phyloP scores from a whole-genome alignment of 92 coral and sea anemone genomes.

The Epizoanthus ramosus region DNA sequence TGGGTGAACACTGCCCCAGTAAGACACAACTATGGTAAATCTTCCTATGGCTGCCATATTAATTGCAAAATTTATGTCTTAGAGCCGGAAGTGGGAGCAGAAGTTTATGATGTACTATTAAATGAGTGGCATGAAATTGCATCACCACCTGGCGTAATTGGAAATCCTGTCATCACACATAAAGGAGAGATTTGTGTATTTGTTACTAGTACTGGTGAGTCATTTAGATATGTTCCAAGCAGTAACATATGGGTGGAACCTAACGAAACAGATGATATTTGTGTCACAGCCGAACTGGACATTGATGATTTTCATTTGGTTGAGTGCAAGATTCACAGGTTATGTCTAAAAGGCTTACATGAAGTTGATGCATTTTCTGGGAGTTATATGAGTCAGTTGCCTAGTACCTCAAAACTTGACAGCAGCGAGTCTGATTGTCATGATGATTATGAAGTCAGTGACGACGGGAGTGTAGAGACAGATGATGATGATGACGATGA shows the following conservation, averaged over 20 bases:
- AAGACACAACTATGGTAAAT: constrained; percentile 23
- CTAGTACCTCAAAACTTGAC: not conserved
- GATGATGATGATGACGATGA: not conserved
- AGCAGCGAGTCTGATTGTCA: not conserved
- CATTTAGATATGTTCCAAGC: constrained; percentile 1
- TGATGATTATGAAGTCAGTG: not conserved
- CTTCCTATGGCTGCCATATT: constrained; percentile 34
- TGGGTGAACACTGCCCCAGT: constrained; percentile 64
- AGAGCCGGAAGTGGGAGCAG: constrained; percentile 46
- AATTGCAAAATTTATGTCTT: constrained; percentile 61
- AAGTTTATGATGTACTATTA: constrained; percentile 49
- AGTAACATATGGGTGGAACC: not conserved
- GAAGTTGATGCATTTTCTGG: constrained; percentile 21
- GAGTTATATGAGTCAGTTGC: not conserved
- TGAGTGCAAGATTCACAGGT: not conserved
- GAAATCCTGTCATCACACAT: not conserved
- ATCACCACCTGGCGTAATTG: not conserved
- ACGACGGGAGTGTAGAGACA: not conserved
- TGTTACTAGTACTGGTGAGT: not conserved
- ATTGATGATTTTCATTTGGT: constrained; percentile 4
- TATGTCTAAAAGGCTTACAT: constrained; percentile 15
- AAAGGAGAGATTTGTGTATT: constrained; percentile 1
- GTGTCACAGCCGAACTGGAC: not conserved
- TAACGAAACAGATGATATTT: not conserved
- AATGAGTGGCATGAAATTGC: constrained; percentile 51